Evolutionary conservation across 2,113 vertebrate species (phyloP).

Genomic region (Grammomys surdaster): DNA sequence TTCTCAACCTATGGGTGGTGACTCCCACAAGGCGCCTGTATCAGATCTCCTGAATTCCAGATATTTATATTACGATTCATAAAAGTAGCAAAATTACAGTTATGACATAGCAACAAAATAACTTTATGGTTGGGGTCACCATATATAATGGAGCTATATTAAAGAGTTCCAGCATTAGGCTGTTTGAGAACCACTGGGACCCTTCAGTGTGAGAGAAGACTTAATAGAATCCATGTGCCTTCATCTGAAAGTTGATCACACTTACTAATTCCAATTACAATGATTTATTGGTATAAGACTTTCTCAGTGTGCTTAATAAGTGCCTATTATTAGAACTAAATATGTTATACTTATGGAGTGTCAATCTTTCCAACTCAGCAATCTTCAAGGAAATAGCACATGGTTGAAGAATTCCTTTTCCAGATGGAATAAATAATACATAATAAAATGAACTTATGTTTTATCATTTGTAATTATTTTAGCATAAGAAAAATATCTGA

Average conservation of each 20-base stretch:
- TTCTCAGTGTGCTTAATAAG: conserved; percentile 7
- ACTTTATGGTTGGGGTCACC: not conserved
- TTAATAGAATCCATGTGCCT: not conserved
- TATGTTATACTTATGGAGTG: not conserved
- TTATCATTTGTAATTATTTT: conserved; percentile 45
- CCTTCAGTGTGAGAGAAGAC: not conserved
- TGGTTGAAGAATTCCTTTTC: conserved; percentile 26
- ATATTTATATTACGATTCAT: not conserved
- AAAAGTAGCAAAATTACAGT: not conserved
- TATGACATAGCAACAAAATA: not conserved
- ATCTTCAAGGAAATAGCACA: not conserved
- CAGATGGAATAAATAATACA: conserved; percentile 38
- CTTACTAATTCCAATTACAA: conserved; percentile 51
- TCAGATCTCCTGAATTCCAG: not conserved
- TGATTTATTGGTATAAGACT: conserved; percentile 36
- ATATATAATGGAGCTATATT: not conserved
- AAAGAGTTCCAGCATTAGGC: not conserved
- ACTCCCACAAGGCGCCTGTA: too few species aligned
- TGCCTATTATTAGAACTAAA: conserved; percentile 36
- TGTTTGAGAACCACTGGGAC: not conserved
- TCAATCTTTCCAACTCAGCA: not conserved
- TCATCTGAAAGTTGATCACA: conserved; percentile 23
- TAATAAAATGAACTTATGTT: not conserved
- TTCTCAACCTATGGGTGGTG: not conserved
- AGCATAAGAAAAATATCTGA: conserved; percentile 30